Percentiles rank a stretch among this genome's conserved stretches.
These are phyloP conservation scores for Poecile montanus DNA, from an alignment of 2,797 vertebrate species.

Conservation along the genomic window DNA sequence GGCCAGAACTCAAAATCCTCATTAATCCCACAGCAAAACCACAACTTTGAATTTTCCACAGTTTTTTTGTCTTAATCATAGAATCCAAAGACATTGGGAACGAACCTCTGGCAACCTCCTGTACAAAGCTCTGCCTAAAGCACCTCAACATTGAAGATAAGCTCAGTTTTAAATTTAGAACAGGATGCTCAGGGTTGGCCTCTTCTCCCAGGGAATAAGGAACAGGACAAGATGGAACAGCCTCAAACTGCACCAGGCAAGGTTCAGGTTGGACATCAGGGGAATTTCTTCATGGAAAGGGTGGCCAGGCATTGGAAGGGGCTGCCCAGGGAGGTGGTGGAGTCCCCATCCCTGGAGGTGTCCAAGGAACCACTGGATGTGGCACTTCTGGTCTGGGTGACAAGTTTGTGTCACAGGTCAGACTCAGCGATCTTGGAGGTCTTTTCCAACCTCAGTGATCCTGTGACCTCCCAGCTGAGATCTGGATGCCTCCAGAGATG, in stretches of 20 bases:
- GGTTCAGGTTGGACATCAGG: not conserved
- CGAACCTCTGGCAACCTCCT: not conserved
- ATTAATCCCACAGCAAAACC: not conserved
- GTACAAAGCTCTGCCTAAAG: not conserved
- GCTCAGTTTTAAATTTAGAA: not conserved
- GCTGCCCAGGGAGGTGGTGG: not conserved
- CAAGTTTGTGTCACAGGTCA: not conserved
- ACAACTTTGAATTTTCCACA: not conserved
- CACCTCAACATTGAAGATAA: fast-evolving
- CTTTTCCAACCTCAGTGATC: not conserved
- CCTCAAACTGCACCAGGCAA: not conserved
- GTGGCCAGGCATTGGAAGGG: not conserved
- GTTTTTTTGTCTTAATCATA: fast-evolving
- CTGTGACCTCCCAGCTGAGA: not conserved
- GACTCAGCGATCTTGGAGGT: fast-evolving
- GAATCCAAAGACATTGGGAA: not conserved
- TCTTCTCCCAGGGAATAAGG: not conserved
- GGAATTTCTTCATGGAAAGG: not conserved
- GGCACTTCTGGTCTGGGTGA: not conserved
- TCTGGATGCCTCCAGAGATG: not conserved
- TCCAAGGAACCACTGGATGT: fast-evolving
- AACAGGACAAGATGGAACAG: fast-evolving
- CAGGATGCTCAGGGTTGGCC: not conserved
- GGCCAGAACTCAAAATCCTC: not conserved
- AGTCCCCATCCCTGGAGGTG: not conserved